Evolutionary conservation across 2,113 vertebrate species (phyloP).

Genomic region (Oncorhynchus mykiss): DNA sequence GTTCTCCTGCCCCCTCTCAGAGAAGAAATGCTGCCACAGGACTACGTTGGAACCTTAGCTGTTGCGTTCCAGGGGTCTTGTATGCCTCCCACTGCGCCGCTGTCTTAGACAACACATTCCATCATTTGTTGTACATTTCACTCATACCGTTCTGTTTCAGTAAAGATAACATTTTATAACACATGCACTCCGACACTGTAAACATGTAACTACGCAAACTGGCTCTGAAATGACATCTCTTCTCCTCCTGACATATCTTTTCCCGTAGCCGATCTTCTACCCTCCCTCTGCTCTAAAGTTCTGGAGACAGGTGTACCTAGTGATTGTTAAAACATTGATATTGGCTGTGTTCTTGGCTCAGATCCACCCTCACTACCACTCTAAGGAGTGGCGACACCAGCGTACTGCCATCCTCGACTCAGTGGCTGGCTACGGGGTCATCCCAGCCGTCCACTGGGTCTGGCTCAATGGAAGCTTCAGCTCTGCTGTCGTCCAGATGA

Average conservation of each 20-base stretch:
- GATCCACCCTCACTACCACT: conserved; percentile 94
- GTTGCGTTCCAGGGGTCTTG: conserved; percentile 95
- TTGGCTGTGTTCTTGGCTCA: conserved; percentile 93
- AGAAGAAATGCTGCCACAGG: conserved; percentile 92
- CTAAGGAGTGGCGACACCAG: conserved; percentile 86
- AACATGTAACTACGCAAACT: not conserved
- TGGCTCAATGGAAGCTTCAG: conserved; percentile 87
- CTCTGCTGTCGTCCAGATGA: conserved; percentile 87
- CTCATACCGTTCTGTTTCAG: too few relatives aligned
- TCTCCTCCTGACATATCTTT: not conserved
- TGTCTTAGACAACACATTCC: conserved; percentile 65
- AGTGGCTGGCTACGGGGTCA: conserved; percentile 81
- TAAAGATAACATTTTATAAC: too few relatives aligned
- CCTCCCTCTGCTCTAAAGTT: conserved; percentile 71
- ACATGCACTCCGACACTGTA: too few relatives aligned
- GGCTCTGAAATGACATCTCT: not conserved
- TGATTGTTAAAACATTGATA: conserved; percentile 90
- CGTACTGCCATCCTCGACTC: conserved; percentile 88
- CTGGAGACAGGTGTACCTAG: conserved; percentile 92
- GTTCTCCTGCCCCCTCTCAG: conserved; percentile 94
- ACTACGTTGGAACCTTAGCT: conserved; percentile 95
- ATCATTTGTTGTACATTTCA: too few relatives aligned
- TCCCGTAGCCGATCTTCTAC: not conserved
- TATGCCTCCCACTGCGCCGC: conserved; percentile 98
- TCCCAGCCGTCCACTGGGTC: conserved; percentile 94